A percentile compares a stretch with the other conserved stretches of the same genome.
phyloP scores from a whole-genome alignment of 2,113 vertebrate genomes.

The Peromyscus maniculatus region DNA sequence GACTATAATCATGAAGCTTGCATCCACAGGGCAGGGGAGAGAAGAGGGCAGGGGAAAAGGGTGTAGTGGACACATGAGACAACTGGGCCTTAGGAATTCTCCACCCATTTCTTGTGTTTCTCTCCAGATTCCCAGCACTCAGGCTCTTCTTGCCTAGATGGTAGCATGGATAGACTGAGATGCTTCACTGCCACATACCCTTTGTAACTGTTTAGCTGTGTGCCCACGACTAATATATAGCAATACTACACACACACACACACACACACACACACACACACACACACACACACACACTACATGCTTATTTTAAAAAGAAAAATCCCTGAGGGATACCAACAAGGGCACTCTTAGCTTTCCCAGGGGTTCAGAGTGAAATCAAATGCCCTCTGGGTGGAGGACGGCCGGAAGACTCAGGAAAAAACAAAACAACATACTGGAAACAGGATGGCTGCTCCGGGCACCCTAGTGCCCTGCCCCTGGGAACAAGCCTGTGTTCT shows the following conservation, averaged over 20 bases:
- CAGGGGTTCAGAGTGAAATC: not conserved
- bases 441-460: not conserved
- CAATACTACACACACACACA: not conserved
- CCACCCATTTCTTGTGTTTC: not conserved
- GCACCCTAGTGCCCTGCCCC: not conserved
- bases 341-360: not conserved
- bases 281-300: too few relatives aligned
- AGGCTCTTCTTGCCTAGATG: not conserved
- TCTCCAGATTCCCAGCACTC: not conserved
- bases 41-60: not conserved
- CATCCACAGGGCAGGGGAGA: too few relatives aligned
- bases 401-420: not conserved
- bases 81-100: not conserved
- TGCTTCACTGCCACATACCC: not conserved
- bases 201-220: not conserved
- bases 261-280: too few relatives aligned
- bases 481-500: not conserved
- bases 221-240: not conserved
- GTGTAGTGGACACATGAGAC: not conserved
- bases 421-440: not conserved
- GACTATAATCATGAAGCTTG: too few relatives aligned
- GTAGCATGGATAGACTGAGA: not conserved
- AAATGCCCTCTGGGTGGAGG: not conserved
- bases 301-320: not conserved
- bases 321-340: not conserved